phyloP scores from a whole-genome alignment of 2,797 vertebrate species.

The Halcyon smyrnensis region DNA sequence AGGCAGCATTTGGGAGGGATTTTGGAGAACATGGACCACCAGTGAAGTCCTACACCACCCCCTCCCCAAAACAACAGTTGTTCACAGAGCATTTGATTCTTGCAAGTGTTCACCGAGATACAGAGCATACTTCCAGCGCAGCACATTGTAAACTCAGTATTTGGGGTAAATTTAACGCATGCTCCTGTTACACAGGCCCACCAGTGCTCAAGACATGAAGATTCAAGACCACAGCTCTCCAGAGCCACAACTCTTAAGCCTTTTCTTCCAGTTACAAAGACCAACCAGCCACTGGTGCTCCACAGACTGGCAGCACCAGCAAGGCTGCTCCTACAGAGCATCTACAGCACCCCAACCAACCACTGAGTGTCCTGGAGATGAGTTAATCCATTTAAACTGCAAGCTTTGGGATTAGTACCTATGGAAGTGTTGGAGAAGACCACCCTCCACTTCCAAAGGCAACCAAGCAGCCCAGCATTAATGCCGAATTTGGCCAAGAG shows the following conservation, averaged over 20 bases:
- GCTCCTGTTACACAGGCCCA: background rate
- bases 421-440: background rate
- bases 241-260: background rate
- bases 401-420: background rate
- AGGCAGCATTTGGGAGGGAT: background rate
- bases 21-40: background rate
- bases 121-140: background rate
- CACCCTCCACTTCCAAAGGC: background rate
- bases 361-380: background rate
- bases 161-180: background rate
- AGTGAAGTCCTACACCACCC: background rate
- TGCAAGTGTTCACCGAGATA: background rate
- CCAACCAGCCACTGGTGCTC: background rate
- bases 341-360: background rate
- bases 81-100: background rate
- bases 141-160: background rate
- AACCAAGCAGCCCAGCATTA: background rate
- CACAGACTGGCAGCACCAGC: background rate
- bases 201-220: accelerated
- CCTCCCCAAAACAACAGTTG: background rate
- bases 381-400: background rate
- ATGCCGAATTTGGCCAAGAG: background rate
- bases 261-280: background rate
- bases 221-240: background rate
- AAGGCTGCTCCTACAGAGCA: background rate